Percentiles rank a stretch among this genome's conserved stretches.
Conservation (phyloP, 2,888 invertebrate genomes). For the Eupithecia inturbata region DNA sequence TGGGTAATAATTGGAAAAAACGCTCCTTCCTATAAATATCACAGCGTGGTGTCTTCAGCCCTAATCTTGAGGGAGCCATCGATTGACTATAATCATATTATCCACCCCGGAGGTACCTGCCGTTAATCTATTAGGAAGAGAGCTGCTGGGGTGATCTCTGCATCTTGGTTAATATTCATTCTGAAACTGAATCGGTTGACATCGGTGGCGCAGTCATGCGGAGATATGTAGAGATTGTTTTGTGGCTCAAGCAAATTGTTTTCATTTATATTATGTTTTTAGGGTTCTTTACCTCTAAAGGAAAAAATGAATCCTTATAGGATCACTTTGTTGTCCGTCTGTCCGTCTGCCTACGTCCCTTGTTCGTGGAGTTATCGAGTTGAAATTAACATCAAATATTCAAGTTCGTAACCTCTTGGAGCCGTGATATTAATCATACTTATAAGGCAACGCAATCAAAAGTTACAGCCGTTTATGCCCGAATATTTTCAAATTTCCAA, state of each 20-base stretch:
- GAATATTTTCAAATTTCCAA: no score
- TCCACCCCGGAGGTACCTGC: constrained; percentile 65
- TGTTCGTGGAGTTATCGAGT: no score
- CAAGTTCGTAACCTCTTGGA: no score
- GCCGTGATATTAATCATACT: no score
- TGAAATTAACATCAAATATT: no score
- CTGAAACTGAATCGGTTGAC: neutral
- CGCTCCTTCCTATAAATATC: constrained; percentile 62
- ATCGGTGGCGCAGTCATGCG: neutral
- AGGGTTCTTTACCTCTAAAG: no score
- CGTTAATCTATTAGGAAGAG: constrained; percentile 68
- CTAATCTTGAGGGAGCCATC: constrained; percentile 67
- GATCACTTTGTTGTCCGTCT: no score
- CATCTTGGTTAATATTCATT: constrained; percentile 51
- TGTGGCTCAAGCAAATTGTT: neutral
- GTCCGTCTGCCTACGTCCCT: no score
- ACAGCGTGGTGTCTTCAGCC: constrained; percentile 63
- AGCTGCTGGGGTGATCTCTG: constrained; percentile 53
- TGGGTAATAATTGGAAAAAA: constrained; percentile 46
- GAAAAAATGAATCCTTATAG: no score
- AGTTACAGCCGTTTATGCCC: no score
- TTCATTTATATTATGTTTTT: neutral
- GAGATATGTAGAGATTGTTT: neutral
- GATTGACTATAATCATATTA: constrained; percentile 79
- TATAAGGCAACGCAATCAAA: no score